A percentile compares a stretch with the other conserved stretches of the same genome.
Evolutionary conservation across 2,113 vertebrate species (phyloP).

Genomic region (Marmota flaviventris): DNA sequence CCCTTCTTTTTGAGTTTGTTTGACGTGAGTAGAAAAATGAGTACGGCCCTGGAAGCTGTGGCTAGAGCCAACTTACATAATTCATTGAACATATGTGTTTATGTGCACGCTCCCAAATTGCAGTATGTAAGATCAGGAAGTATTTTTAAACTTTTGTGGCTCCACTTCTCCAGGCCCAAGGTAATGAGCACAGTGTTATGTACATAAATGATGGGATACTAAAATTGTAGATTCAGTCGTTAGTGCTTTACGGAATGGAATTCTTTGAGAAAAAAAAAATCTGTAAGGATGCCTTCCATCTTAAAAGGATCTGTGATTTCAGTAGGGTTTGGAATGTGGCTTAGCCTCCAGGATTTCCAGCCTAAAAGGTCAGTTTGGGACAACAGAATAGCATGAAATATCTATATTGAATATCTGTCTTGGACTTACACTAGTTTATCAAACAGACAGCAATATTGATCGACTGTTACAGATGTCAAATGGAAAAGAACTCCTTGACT

Average conservation of each 20-base stretch:
- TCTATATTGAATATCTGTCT: background rate
- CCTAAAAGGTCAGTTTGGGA: background rate
- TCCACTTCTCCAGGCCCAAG: background rate
- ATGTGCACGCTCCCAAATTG: background rate
- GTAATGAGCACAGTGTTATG: background rate
- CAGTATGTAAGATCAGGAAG: background rate
- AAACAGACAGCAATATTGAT: background rate
- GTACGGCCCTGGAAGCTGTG: background rate
- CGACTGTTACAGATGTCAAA: background rate
- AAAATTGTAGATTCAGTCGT: background rate
- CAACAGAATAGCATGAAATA: background rate
- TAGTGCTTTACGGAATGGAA: background rate
- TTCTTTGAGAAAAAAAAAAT: background rate
- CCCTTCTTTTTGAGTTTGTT: background rate
- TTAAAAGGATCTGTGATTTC: background rate
- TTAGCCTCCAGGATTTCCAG: background rate
- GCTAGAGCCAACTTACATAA: background rate
- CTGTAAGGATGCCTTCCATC: background rate
- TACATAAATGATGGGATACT: background rate
- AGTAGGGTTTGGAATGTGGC: background rate
- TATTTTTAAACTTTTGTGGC: background rate
- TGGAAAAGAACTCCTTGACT: background rate
- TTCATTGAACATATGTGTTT: background rate
- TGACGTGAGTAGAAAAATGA: background rate
- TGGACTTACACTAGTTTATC: background rate